Evolutionary conservation across 2,113 vertebrate genomes (phyloP).

Genomic region (Corythoichthys intestinalis): DNA sequence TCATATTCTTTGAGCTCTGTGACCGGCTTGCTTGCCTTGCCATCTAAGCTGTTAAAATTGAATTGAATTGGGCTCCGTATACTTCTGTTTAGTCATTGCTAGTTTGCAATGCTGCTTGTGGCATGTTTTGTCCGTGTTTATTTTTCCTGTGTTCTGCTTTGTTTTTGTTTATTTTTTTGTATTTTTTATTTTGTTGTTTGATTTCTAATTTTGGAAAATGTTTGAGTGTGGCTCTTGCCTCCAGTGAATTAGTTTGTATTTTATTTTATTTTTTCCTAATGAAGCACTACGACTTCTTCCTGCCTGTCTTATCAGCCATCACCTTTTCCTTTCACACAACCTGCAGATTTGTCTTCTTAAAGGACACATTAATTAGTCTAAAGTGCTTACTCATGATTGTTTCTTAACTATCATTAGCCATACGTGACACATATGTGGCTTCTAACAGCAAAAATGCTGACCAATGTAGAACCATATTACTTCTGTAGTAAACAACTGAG

Average conservation of each 20-base stretch:
- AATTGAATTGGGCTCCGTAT: not conserved
- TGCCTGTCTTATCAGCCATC: not conserved
- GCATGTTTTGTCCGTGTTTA: no score
- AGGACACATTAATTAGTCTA: not conserved
- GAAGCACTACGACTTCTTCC: not conserved
- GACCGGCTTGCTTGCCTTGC: not conserved
- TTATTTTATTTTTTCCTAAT: not conserved
- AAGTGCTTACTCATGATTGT: not conserved
- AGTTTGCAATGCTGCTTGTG: not conserved
- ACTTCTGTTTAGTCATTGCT: not conserved
- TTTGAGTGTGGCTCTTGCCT: not conserved
- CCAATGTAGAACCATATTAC: not conserved
- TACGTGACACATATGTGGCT: not conserved
- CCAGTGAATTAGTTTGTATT: not conserved
- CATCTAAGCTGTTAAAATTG: slow-evolving; percentile 1
- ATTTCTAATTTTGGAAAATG: not conserved
- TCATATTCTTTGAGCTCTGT: slow-evolving; percentile 18
- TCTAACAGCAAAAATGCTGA: not conserved
- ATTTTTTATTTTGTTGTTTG: not conserved
- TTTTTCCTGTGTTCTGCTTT: not conserved
- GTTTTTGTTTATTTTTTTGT: not conserved
- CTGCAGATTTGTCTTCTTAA: not conserved
- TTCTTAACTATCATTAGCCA: not conserved
- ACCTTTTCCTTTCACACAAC: not conserved
- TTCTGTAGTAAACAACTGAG: not conserved